Evolutionary conservation across 2,113 vertebrate genomes (phyloP).

Genomic region (Prolemur simus): DNA sequence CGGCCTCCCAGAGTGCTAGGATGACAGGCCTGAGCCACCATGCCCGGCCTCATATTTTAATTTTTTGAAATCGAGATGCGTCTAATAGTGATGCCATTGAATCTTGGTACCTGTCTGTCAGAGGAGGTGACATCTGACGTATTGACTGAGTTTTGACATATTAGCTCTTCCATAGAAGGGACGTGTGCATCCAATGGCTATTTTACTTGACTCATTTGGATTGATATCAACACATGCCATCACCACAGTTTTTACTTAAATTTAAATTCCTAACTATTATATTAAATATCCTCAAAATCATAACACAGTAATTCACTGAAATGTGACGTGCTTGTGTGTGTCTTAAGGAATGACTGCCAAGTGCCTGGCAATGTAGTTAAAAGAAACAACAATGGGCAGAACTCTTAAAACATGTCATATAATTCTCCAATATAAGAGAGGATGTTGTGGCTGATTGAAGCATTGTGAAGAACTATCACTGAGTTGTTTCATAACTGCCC

Average conservation of each 20-base stretch:
- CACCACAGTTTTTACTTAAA: background rate
- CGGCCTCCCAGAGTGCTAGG: too few species aligned
- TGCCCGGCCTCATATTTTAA: background rate
- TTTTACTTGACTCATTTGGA: background rate
- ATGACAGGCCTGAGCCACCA: too few species aligned
- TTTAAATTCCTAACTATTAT: slow-evolving; percentile 5
- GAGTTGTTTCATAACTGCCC: background rate
- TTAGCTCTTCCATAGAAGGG: background rate
- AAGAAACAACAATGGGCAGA: background rate
- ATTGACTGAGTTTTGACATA: background rate
- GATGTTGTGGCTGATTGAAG: background rate
- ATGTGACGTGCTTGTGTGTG: background rate
- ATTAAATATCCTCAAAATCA: background rate
- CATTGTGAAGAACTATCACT: background rate
- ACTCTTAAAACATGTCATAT: background rate
- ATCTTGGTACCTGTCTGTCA: background rate
- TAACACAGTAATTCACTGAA: background rate
- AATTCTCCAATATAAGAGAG: background rate
- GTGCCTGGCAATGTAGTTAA: background rate
- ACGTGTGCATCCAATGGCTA: background rate
- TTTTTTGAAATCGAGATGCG: background rate
- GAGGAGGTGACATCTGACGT: background rate
- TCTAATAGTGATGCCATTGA: background rate
- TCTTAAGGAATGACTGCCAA: background rate
- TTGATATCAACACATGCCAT: background rate